Evolutionary conservation across 2,888 invertebrate species (phyloP).

Genomic region (Saturnia japonica): DNA sequence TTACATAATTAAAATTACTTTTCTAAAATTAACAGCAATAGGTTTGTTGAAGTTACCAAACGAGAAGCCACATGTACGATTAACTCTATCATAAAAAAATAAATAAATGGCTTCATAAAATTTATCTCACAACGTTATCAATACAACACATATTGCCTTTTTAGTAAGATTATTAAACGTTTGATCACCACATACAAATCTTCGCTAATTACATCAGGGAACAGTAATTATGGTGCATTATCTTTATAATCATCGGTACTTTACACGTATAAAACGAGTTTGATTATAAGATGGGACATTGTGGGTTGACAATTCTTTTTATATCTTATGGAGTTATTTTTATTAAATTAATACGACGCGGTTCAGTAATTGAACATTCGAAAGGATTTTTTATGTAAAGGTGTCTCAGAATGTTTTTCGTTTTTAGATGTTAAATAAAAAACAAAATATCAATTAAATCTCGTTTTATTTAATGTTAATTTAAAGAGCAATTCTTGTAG

Average conservation of each 20-base stretch:
- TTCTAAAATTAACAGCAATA: constrained; percentile 7
- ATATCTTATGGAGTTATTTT: neutral
- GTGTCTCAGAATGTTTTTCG: too few species aligned
- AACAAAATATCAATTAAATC: too few species aligned
- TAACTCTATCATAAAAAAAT: constrained; percentile 23
- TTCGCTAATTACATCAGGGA: constrained; percentile 50
- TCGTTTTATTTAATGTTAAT: too few species aligned
- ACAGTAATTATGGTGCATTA: constrained; percentile 40
- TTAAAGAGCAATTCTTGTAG: too few species aligned
- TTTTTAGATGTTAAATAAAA: too few species aligned
- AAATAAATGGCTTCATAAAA: constrained; percentile 34
- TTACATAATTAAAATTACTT: neutral
- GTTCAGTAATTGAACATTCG: neutral
- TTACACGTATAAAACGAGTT: constrained; percentile 33
- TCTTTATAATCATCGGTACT: constrained; percentile 30
- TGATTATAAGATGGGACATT: constrained; percentile 24
- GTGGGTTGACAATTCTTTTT: neutral
- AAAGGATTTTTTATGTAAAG: neutral
- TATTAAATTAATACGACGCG: neutral
- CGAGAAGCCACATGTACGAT: constrained; percentile 9
- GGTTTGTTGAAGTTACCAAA: constrained; percentile 4
- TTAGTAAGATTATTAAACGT: constrained; percentile 40
- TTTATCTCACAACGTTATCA: constrained; percentile 39
- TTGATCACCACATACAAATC: constrained; percentile 53
- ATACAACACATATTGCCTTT: constrained; percentile 39